phyloP scores from a whole-genome alignment of 2,113 vertebrate species.

The Aramus guarauna region DNA sequence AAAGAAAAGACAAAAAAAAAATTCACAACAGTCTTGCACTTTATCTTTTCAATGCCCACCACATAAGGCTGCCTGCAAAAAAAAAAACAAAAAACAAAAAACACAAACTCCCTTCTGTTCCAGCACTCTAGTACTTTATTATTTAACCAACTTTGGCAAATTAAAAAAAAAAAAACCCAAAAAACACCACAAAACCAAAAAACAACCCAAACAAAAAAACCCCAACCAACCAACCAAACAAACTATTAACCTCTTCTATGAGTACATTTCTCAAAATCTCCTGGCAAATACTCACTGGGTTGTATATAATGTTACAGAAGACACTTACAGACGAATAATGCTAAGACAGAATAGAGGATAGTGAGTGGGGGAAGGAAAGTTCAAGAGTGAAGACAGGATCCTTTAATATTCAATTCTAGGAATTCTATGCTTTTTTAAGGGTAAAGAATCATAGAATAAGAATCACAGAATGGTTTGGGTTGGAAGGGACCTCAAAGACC shows the following conservation, averaged over 20 bases:
- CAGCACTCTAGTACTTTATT: background rate
- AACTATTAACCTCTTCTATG: background rate
- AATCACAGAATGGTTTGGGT: too few species aligned
- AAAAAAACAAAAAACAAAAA: background rate
- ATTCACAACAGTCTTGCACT: background rate
- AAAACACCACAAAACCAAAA: background rate
- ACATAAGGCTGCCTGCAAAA: background rate
- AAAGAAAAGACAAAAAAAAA: background rate
- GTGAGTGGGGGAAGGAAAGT: background rate
- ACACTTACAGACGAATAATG: too few species aligned
- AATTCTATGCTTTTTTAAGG: background rate
- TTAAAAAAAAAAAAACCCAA: too few species aligned
- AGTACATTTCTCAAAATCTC: background rate
- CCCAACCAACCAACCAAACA: too few species aligned
- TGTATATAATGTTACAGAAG: background rate
- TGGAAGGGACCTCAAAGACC: too few species aligned
- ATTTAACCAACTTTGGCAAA: background rate
- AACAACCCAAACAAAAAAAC: too few species aligned
- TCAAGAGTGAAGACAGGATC: background rate
- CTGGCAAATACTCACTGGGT: background rate
- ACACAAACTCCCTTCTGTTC: background rate
- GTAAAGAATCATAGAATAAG: background rate
- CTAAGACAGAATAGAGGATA: background rate
- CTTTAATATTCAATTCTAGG: background rate
- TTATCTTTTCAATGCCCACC: background rate